phyloP scores from a whole-genome alignment of 1,140 invertebrate genomes.

The Drosophila baimaii region DNA sequence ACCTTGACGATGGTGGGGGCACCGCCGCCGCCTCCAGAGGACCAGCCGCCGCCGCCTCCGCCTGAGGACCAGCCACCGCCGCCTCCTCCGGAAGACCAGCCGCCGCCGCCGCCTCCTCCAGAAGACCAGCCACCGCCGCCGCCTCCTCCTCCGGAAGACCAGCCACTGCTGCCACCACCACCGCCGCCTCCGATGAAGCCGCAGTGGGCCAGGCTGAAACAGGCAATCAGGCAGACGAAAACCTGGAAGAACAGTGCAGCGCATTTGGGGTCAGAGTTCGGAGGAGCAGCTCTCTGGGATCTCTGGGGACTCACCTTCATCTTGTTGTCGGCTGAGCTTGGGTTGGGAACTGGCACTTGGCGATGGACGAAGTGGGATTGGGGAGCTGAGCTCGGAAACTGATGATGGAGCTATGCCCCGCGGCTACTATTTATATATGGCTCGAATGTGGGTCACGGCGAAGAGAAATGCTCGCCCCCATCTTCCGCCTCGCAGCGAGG shows the following conservation, averaged over 20 bases:
- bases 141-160: slow-evolving; percentile 2
- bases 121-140: slow-evolving; percentile 5
- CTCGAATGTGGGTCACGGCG: slow-evolving; percentile 20
- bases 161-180: slow-evolving; percentile 5
- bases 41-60: slow-evolving; percentile 41
- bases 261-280: background rate
- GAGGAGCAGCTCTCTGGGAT: background rate
- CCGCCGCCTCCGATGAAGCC: slow-evolving; percentile 42
- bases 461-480: slow-evolving; percentile 33
- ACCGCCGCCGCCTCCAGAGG: slow-evolving; percentile 34
- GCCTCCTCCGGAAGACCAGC: slow-evolving; percentile 42
- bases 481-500: background rate
- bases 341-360: slow-evolving; percentile 28
- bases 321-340: slow-evolving; percentile 63
- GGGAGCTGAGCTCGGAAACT: slow-evolving; percentile 43
- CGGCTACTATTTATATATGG: slow-evolving; percentile 40
- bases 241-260: background rate
- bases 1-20: slow-evolving; percentile 63
- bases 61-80: slow-evolving; percentile 26
- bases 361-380: slow-evolving; percentile 33
- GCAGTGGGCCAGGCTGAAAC: slow-evolving; percentile 24
- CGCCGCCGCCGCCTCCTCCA: slow-evolving; percentile 13
- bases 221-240: slow-evolving; percentile 46
- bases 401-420: slow-evolving; percentile 15
- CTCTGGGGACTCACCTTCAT: slow-evolving; percentile 51